Conservation (phyloP, 2,888 invertebrate genomes). For the Euphydryas editha region DNA sequence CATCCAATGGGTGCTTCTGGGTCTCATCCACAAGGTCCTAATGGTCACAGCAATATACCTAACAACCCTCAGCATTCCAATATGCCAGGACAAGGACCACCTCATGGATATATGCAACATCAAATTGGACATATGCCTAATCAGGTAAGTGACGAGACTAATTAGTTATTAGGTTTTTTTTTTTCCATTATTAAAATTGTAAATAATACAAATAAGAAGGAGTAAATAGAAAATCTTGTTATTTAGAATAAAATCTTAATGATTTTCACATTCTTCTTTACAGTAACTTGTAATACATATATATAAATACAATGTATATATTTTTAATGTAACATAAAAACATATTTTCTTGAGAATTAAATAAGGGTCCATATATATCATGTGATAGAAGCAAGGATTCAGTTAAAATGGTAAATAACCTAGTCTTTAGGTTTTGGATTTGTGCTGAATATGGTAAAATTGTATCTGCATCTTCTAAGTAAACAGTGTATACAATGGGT, state of each 20-base stretch:
- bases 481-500: constrained; percentile 68
- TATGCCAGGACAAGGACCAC: constrained; percentile 82
- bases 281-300: not conserved
- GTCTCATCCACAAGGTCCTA: constrained; percentile 72
- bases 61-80: constrained; percentile 75
- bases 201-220: not conserved
- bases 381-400: constrained; percentile 59
- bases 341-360: constrained; percentile 44
- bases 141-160: constrained; percentile 57
- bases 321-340: not conserved
- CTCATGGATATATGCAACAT: constrained; percentile 86
- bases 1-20: constrained; percentile 69
- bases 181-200: not conserved
- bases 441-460: constrained; percentile 53
- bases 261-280: not conserved
- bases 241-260: not conserved
- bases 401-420: constrained; percentile 58
- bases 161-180: too few relatives aligned
- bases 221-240: not conserved
- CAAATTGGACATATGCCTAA: constrained; percentile 83
- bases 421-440: constrained; percentile 51
- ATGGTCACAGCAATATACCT: constrained; percentile 81
- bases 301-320: not conserved
- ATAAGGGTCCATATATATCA: constrained; percentile 69
- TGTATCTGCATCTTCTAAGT: constrained; percentile 54